Percentiles rank a stretch among this genome's conserved stretches.
These are phyloP conservation scores for Clarias macrocephalus DNA, from an alignment of 2,113 vertebrate species.

Conservation along the genomic window DNA sequence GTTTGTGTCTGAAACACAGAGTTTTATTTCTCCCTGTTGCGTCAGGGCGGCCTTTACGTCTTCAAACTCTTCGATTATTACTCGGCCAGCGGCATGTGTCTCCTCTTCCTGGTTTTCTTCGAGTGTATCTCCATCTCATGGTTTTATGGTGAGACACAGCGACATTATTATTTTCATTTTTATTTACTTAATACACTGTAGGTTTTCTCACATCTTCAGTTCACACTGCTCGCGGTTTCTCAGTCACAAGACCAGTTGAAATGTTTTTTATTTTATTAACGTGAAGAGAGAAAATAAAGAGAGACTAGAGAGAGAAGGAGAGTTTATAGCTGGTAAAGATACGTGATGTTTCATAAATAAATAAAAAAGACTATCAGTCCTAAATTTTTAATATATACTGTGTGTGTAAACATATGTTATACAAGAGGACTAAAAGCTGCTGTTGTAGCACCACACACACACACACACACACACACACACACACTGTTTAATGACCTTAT, in stretches of 20 bases:
- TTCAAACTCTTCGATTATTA: constrained; percentile 99
- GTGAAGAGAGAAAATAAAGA: no score
- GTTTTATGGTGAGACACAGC: constrained; percentile 89
- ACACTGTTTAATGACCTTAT: background rate
- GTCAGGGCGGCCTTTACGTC: constrained; percentile 93
- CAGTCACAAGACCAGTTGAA: background rate
- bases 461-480: constrained; percentile 2
- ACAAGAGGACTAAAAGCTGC: background rate
- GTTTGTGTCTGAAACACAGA: no score
- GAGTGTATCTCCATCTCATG: constrained; percentile 99
- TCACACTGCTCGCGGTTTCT: background rate
- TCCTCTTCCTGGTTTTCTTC: constrained; percentile 97
- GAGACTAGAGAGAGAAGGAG: background rate
- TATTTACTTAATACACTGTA: background rate
- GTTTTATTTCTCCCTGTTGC: background rate
- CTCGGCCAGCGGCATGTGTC: constrained; percentile 96
- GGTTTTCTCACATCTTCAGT: background rate
- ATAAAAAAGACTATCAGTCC: background rate
- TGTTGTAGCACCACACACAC: background rate
- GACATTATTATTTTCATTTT: constrained; percentile 3
- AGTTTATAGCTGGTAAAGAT: background rate
- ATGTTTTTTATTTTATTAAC: no score
- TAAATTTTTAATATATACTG: background rate
- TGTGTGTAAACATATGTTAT: no score
- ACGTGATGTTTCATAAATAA: no score